Conservation (phyloP, 2,797 vertebrate species). For the Takifugu ocellatus region DNA sequence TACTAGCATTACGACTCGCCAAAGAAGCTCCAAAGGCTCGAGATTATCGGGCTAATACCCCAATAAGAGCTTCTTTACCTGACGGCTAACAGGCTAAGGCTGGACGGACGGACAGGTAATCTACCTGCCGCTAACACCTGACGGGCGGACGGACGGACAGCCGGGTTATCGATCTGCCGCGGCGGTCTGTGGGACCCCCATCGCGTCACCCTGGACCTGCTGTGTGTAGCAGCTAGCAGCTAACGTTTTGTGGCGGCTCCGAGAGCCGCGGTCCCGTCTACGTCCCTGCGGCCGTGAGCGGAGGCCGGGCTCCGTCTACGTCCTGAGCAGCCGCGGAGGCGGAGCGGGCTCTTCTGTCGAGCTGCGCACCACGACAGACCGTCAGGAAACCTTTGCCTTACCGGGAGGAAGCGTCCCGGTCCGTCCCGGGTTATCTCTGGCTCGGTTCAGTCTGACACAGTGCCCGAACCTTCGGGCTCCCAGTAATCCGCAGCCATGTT, state of each 20-base stretch:
- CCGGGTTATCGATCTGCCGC: slow-evolving; percentile 9
- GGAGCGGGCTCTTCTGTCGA: slow-evolving; percentile 20
- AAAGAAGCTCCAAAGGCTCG: too few species aligned
- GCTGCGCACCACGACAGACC: background rate
- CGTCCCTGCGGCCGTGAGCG: background rate
- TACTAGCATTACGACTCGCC: too few species aligned
- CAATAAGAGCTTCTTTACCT: background rate
- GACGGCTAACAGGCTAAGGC: slow-evolving; percentile 1
- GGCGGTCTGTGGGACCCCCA: background rate
- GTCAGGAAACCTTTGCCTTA: slow-evolving; percentile 32
- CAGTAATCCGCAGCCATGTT: slow-evolving; percentile 81
- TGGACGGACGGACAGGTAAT: background rate
- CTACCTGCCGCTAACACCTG: slow-evolving; percentile 9
- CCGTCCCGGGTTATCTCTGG: slow-evolving; percentile 36
- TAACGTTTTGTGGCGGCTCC: background rate
- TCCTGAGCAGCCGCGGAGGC: slow-evolving; percentile 50
- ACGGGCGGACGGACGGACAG: background rate
- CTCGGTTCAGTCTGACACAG: slow-evolving; percentile 45
- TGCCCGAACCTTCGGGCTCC: slow-evolving; percentile 52
- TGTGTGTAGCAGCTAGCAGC: background rate
- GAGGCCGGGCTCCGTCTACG: slow-evolving; percentile 37
- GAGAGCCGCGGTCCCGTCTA: too few species aligned
- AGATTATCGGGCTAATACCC: background rate
- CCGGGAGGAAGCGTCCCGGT: slow-evolving; percentile 51
- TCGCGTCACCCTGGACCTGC: background rate